Evolutionary conservation across 2,888 invertebrate species (phyloP), one percentile per base, ranked within the genome.

Genomic region (Pseudococcus longispinus): DNA sequence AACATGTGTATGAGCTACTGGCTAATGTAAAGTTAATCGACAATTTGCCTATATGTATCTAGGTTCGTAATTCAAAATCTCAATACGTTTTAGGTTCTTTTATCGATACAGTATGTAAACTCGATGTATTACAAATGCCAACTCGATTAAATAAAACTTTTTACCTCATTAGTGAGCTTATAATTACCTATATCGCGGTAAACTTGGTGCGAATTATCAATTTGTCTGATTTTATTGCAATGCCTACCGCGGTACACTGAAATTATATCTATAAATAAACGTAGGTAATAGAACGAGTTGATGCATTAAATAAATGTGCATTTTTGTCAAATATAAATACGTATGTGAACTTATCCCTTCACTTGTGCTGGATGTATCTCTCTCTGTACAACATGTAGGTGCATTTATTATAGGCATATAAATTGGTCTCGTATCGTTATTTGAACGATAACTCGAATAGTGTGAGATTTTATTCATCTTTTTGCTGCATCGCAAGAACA

Each of bases 191-290:
- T n/a, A 74, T 74, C 74, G 18, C 37, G 37, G 32, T n/a, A 32
- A 32, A 32, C 32, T 74, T 15, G 23, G 32, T 32, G 74, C 74
- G 32, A 74, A 74, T 74, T 32, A 74, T 74, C 74, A 32, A 74
- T 74, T 37, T 32, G 74, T 74, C 29, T 23, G 13, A 74, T 74
- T 74, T 74, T 74, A 74, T 74, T 6, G 74, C 29, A 74, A 74
- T 74, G 74, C 74, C 32, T 74, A 74, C 74, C 74, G 29, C 74
- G 15, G 74, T 74, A 74, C 18, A n/a, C n/a, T 18, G 74, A 74
- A 74, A 37, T 74, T 18, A 74, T 74, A 32, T 32, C 74, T 74
- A 74, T 32, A 74, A 74, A 74, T 32, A 74, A 74, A 74, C 74
- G 26, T 74, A 74, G 32, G 26, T 74, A 32, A 74, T 74, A 32